These are phyloP conservation scores for Melanaphis sacchari DNA, from an alignment of 1,140 invertebrate genomes.

Conservation along the genomic window DNA sequence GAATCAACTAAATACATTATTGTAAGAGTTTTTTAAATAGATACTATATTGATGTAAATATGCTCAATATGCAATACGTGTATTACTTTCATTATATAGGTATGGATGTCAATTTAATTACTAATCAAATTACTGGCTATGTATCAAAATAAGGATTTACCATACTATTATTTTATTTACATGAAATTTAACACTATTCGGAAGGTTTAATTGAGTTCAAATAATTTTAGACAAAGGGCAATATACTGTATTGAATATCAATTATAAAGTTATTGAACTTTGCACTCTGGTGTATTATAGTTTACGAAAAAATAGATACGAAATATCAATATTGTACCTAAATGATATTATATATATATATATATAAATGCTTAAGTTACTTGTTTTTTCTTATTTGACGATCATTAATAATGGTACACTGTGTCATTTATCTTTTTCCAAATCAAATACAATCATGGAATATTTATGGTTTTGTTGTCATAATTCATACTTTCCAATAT, in stretches of 20 bases:
- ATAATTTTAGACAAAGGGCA: neutral
- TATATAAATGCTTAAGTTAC: neutral
- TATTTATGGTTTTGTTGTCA: neutral
- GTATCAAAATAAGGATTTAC: neutral
- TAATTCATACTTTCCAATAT: neutral
- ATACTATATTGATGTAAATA: neutral
- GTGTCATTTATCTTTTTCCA: neutral
- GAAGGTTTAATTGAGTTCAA: neutral
- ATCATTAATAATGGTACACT: too few species aligned
- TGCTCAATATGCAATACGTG: neutral
- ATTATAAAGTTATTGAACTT: constrained; percentile 4
- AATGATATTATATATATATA: neutral
- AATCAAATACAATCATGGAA: neutral
- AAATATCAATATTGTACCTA: neutral
- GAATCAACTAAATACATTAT: neutral
- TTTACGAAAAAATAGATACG: neutral
- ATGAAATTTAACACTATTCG: neutral
- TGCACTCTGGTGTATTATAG: neutral
- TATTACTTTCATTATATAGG: neutral
- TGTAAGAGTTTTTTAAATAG: neutral
- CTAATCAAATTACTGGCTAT: neutral
- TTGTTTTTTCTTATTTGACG: neutral
- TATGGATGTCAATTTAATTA: neutral
- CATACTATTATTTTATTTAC: neutral
- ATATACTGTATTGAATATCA: neutral